Base-by-base conservation (phyloP, 1,140 invertebrate genomes). In the Geopemphigus sp. region DNA sequence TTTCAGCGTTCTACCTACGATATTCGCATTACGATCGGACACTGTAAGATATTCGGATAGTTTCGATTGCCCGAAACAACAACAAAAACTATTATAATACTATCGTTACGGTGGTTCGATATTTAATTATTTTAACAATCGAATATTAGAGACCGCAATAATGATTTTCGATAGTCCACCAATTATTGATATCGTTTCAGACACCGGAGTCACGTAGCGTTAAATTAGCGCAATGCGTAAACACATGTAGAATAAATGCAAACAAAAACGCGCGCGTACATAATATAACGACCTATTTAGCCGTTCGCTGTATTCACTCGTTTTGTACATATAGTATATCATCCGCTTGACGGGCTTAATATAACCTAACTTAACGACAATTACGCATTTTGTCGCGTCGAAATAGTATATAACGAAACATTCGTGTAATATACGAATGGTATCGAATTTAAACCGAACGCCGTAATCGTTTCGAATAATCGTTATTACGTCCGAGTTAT, bases 281-380 rank as follows among this genome's bases (percentile, higher is more conserved):
- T 6, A 59, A 24, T 26, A 59, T 24, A 59, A 59, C 57, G 57
- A 59, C 57, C 57, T 59, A 59, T 59, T 59, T 59, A 59, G 4
- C n/a, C n/a, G n/a, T n/a, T n/a, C n/a, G 15, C 26, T 24, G 26
- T 59, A 59, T 59, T 59, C 15, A 59, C 15, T 3, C 56, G 12
- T 59, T 57, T 59, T 59, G 22, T 59, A 24, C 26, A 14, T 15
- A 24, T 26, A 59, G 57, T 59, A 14, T 24, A 24, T 59, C 24
- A n/a, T 59, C 26, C 57, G 24, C 1, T 15, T 5, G 12, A 26
- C 57, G 26, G 26, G 57, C 26, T n/a, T 4, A 59, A 26, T 24
- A n/a, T 59, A 59, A 1, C 57, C 57, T 59, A 59, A 59, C 57
- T n/a, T n/a, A n/a, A 26, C 14, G 15, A 15, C 17, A 26, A 59